Base-by-base conservation (phyloP, 2,888 invertebrate species). In the Luffia ferchaultella region DNA sequence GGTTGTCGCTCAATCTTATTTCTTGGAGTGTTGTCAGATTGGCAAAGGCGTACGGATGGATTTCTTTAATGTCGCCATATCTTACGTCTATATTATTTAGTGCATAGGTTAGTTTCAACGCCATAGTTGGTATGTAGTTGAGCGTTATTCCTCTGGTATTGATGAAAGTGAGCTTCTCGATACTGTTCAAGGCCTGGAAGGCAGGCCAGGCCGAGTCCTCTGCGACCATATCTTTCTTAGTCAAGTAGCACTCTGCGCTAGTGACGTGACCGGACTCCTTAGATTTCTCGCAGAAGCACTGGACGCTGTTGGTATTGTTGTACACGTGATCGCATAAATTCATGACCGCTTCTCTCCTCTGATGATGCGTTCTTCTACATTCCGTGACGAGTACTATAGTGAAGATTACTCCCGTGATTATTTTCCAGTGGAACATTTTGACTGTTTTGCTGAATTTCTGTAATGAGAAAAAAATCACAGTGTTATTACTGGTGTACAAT, bases 221-320 rank as follows among this genome's bases (percentile, higher is more conserved):
- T 49, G 74, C 72, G 3, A 78, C 71, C 45, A 90, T 72, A 16
- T 85, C 85, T 20, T 84, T 77, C 40, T 80, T 84, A 57, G 90
- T 87, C 2, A 92, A 82, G 75, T 88, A 88, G 63, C 94, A 94
- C 61, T 89, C 90, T 18, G 90, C 91, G 49, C 86, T 87, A 50
- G 85, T 86, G 1, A 90, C 87, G 2, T 59, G 52, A 1, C 59
- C 54, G n/a, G 65, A 54, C 17, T 55, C 56, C 1, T 55, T 56
- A 20, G 69, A 67, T 52, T 55, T 62, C 17, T 53, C 56, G 55
- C 83, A 83, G 54, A 67, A 79, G 55, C 83, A 83, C 56, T 74
- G 75, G 2, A 82, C 60, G 57, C 68, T 68, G 41, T 67, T 70
- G 0, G 71, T 68, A 52, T 62, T 73, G 47, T 72, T 76, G 53